Evolutionary conservation across 2,797 vertebrate genomes (phyloP), one percentile per base, ranked within the genome.

Genomic region (Chelonia mydas): DNA sequence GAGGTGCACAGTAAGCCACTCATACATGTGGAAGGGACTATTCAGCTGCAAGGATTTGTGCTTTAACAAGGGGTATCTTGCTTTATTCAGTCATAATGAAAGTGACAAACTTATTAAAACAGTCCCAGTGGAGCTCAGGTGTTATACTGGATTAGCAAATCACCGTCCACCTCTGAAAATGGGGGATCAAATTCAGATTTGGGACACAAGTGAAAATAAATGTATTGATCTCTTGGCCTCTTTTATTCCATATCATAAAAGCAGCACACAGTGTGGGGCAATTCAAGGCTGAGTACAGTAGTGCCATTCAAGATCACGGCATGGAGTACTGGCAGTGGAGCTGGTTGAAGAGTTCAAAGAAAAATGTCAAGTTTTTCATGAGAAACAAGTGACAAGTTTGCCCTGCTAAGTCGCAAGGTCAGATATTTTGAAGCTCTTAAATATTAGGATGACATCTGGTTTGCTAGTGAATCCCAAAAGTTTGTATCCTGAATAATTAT

Each of bases 321-420:
- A 10, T 84, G 51, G 91, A 47, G 51, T 0, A 0, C 15, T 2
- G 16, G 9, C 49, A n/a, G 13, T 11, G 87, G 6, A 47, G 3
- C 1, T 83, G 72, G 55, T 33, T 88, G 16, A 88, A 76, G 4
- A 49, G 2, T 74, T 11, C 49, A 59, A 85, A 65, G 90, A 86
- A 53, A 47, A 59, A 21, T 59, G 41, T 82, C 41, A 59, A 11
- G 41, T 54, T 21, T 13, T 92, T 80, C 3, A 12, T 33, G 7
- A 47, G 13, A 13, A 27, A 76, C 41, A 54, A 45, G 45, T 47
- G 41, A 76, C 25, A 47, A 13, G 13, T 47, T 47, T 28, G 13
- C 10, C 27, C 25, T n/a, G 17, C 0, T 2, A 37, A 45, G 28
- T 28, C 41, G 33, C 27, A 17, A 23, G 8, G 68, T 1, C 0